phyloP scores from a whole-genome alignment of 2,797 vertebrate genomes.

The Hydrolagus colliei region DNA sequence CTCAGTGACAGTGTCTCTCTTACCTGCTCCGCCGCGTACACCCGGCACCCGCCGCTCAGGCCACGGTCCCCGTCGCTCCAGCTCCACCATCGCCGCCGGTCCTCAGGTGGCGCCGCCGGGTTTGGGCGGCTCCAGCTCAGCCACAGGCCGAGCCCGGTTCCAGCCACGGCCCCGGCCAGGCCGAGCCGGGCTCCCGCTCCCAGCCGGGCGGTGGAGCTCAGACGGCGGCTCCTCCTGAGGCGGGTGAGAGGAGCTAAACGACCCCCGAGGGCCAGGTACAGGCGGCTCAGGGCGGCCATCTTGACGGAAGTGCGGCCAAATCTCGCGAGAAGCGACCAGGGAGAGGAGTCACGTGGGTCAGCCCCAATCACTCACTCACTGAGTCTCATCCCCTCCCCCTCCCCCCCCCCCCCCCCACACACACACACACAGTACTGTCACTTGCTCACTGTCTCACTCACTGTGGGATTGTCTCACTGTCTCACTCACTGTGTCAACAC shows the following conservation, averaged over 20 bases:
- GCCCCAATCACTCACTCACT: no score
- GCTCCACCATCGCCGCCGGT: not conserved
- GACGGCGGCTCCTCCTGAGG: not conserved
- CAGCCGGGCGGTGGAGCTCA: not conserved
- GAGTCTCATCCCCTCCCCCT: no score
- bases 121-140: no score
- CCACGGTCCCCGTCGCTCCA: no score
- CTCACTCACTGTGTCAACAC: no score
- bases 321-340: not conserved
- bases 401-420: no score
- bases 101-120: not conserved
- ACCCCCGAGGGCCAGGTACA: not conserved
- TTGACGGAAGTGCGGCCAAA: not conserved
- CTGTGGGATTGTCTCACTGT: no score
- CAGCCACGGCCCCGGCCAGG: not conserved
- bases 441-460: no score
- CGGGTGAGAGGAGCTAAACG: not conserved
- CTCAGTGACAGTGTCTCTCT: no score
- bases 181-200: not conserved
- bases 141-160: not conserved
- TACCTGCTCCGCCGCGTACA: conserved; percentile 14
- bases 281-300: not conserved
- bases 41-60: not conserved
- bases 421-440: no score
- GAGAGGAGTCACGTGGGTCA: no score